Evolutionary conservation across 2,888 invertebrate genomes (phyloP), one percentile per base, ranked within the genome.

Genomic region (Cactoblastis cactorum): DNA sequence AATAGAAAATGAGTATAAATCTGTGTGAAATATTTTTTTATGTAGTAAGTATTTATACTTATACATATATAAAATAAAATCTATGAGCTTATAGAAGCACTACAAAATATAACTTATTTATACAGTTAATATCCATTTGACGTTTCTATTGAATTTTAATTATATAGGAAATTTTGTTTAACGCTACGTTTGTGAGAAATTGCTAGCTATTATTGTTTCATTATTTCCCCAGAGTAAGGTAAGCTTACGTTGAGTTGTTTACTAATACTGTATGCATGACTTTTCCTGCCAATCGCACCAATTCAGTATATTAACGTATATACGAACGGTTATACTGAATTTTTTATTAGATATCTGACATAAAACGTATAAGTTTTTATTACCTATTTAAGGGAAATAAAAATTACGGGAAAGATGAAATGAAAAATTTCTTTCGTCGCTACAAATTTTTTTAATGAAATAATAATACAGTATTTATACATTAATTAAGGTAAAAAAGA

Each of bases 161-260:
- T 14, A 33, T 32, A 12, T 12, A 12, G 34, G 32, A 45, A 15
- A 33, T 46, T 46, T 35, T n/a, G 35, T 47, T 35, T 47, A 38
- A 48, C 22, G 37, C 22, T 48, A 48, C 28, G 17, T 17, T 33
- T 12, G 18, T 41, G 39, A 33, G 34, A 41, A 41, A 49, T 52
- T 55, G 50, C 47, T 52, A 53, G 48, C 52, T 56, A 56, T 58
- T 54, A 56, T 55, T 58, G 56, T 56, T 57, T 51, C 46, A 66
- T 68, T 67, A 68, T 69, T 67, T 69, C 67, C 69, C 68, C 15
- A 15, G 68, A 66, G 69, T 1, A 59, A 57, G 50, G 51, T 53
- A 54, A 58, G 58, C 56, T 58, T 59, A 62, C 63, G 61, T 51
- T 54, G 48, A 41, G 54, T 62, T 63, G 55, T 57, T 55, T 55